phyloP scores from a whole-genome alignment of 2,797 vertebrate genomes.

The Chlorospingus semifuscus region DNA sequence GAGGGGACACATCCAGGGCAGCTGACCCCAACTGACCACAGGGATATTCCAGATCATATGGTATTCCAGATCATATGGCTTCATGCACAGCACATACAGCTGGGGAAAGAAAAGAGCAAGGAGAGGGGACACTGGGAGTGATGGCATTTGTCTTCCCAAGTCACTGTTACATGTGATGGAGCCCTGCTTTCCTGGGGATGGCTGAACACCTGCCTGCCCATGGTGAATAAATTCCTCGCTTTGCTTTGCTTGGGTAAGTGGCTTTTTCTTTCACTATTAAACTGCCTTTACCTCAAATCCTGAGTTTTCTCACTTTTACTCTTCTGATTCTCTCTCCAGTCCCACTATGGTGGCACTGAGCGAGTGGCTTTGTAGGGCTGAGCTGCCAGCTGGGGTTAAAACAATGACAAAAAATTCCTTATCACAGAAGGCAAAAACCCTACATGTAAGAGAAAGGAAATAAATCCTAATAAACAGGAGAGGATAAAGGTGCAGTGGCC shows the following conservation, averaged over 20 bases:
- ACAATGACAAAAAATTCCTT: background rate
- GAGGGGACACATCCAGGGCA: background rate
- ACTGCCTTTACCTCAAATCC: background rate
- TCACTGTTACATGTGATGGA: accelerated
- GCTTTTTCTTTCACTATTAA: background rate
- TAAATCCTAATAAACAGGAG: background rate
- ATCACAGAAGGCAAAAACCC: background rate
- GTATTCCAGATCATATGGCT: background rate
- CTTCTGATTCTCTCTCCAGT: background rate
- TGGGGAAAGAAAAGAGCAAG: background rate
- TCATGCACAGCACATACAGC: background rate
- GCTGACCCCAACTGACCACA: background rate
- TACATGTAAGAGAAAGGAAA: background rate
- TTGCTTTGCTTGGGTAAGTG: background rate
- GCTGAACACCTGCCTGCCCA: background rate
- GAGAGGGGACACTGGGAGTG: background rate
- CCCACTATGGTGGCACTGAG: background rate
- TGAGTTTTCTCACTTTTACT: background rate
- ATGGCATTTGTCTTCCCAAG: background rate
- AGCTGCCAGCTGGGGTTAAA: background rate
- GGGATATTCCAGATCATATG: background rate
- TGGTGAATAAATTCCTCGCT: background rate
- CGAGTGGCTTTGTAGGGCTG: background rate
- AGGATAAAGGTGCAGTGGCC: background rate
- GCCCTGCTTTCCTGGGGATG: background rate